These are phyloP conservation scores for Onychostoma macrolepis DNA, from an alignment of 2,113 vertebrate genomes.

Conservation along the genomic window DNA sequence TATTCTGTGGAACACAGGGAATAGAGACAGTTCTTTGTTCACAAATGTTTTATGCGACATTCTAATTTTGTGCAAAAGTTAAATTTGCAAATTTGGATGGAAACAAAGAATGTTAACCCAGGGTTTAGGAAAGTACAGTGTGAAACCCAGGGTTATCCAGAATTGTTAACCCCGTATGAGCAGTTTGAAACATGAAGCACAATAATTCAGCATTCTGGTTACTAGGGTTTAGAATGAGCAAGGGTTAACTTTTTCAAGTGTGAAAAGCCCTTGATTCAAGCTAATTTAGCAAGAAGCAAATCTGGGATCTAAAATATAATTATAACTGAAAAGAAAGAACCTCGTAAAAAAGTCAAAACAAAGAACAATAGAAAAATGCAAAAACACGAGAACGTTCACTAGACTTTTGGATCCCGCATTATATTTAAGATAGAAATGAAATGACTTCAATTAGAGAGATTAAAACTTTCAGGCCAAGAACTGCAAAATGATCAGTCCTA, in stretches of 20 bases:
- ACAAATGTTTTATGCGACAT: too few species aligned
- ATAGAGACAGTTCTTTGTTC: not conserved
- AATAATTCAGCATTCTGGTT: not conserved
- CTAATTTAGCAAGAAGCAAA: too few species aligned
- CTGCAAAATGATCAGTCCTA: not conserved
- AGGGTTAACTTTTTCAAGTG: too few species aligned
- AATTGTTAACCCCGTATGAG: not conserved
- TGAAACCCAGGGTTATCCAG: not conserved
- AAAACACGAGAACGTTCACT: too few species aligned
- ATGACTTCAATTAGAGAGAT: not conserved
- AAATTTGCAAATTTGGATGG: too few species aligned
- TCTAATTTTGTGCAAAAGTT: too few species aligned
- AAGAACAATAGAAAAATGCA: too few species aligned
- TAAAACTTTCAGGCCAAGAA: not conserved
- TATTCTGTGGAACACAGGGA: too few species aligned
- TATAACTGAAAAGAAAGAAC: too few species aligned
- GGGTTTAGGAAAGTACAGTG: not conserved
- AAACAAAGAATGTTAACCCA: not conserved
- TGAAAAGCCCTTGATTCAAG: not conserved
- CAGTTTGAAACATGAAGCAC: too few species aligned
- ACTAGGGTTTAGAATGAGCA: not conserved
- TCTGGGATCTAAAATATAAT: too few species aligned
- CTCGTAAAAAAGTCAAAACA: too few species aligned
- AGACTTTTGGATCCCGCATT: not conserved
- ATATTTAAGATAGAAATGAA: not conserved